A percentile compares a stretch with the other conserved stretches of the same genome.
Conservation (phyloP, 2,797 vertebrate genomes). For the Sebastes miniatus region DNA sequence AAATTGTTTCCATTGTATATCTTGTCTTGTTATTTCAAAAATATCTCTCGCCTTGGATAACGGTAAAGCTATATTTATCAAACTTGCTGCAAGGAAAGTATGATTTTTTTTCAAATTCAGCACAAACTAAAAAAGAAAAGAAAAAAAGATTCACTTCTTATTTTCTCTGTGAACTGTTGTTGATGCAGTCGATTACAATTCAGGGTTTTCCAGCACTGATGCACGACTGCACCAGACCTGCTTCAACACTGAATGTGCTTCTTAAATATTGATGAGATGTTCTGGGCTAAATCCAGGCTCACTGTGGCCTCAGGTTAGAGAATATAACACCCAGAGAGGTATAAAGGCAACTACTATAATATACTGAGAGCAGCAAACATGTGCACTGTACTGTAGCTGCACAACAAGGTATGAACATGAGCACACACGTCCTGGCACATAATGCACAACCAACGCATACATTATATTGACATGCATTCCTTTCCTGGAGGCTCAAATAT, state of each 20-base stretch:
- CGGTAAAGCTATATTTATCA: neutral
- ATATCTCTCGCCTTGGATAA: neutral
- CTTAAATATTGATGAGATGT: slow-evolving; percentile 65
- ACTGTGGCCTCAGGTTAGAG: slow-evolving; percentile 26
- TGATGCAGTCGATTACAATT: slow-evolving; percentile 11
- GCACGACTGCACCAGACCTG: slow-evolving; percentile 32
- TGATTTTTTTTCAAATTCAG: neutral
- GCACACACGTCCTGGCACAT: neutral
- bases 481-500: neutral
- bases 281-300: slow-evolving; percentile 1
- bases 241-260: slow-evolving; percentile 10
- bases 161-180: neutral
- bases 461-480: neutral
- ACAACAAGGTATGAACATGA: neutral
- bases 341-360: neutral
- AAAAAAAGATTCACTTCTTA: no score
- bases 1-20: neutral
- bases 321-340: neutral
- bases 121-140: neutral
- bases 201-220: slow-evolving; percentile 10
- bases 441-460: neutral
- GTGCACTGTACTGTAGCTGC: neutral
- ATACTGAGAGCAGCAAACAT: neutral
- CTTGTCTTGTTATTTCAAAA: neutral
- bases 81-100: neutral